Conservation (phyloP, 1,140 invertebrate genomes). For the Stenopsyche tienmushanensis region DNA sequence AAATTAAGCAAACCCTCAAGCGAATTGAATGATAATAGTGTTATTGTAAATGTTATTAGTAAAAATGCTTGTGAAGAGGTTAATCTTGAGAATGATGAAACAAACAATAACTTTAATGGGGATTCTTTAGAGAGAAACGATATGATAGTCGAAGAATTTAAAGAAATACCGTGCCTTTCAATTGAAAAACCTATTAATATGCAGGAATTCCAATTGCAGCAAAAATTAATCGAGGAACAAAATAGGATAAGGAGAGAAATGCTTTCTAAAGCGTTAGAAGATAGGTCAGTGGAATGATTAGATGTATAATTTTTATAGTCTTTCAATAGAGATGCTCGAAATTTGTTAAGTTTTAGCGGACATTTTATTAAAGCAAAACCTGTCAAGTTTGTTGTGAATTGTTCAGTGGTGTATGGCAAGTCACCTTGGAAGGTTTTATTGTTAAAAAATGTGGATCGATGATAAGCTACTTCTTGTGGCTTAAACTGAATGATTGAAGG, state of each 20-base stretch:
- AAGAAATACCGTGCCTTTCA: constrained; percentile 41
- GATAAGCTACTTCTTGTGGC: no score
- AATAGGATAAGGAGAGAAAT: constrained; percentile 73
- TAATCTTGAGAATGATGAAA: constrained; percentile 21
- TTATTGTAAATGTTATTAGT: not conserved
- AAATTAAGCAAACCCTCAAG: constrained; percentile 15
- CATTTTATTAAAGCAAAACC: no score
- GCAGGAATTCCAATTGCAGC: constrained; percentile 67
- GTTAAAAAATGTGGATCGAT: no score
- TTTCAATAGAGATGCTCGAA: no score
- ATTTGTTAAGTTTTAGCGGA: no score
- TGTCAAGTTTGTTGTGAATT: no score
- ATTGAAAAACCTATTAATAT: constrained; percentile 52
- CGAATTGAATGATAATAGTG: not conserved
- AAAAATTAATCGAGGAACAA: constrained; percentile 75
- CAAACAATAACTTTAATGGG: constrained; percentile 38
- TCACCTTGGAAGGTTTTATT: no score
- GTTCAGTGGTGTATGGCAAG: no score
- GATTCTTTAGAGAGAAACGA: constrained; percentile 27
- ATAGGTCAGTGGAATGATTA: constrained; percentile 66
- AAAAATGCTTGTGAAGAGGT: not conserved
- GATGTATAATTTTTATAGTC: no score
- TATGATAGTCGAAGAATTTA: no score
- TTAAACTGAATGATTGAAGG: no score
- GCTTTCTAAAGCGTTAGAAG: constrained; percentile 68